A percentile compares a stretch with the other conserved stretches of the same genome.
Evolutionary conservation across 2,888 invertebrate species (phyloP).

Genomic region (Bibio marci): DNA sequence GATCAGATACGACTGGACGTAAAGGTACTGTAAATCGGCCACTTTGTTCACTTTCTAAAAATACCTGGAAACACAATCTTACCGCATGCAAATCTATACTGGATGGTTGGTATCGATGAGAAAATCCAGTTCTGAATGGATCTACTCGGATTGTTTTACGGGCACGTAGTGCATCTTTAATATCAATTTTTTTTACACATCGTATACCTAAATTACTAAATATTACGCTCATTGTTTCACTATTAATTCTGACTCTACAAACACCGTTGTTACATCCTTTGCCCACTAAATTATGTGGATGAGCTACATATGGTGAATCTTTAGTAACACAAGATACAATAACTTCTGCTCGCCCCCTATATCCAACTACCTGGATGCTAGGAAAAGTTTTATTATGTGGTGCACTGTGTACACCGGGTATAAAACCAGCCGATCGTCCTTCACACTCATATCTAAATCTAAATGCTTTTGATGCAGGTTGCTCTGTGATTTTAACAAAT

Average conservation of each 20-base stretch:
- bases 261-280: slow-evolving; percentile 40
- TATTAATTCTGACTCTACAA: slow-evolving; percentile 31
- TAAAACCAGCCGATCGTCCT: slow-evolving; percentile 40
- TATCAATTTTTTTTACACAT: slow-evolving; percentile 42
- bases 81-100: slow-evolving; percentile 39
- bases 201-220: slow-evolving; percentile 43
- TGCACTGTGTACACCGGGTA: slow-evolving; percentile 38
- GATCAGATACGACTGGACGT: slow-evolving; percentile 37
- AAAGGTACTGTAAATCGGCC: slow-evolving; percentile 34
- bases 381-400: slow-evolving; percentile 39
- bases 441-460: slow-evolving; percentile 45
- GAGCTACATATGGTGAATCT: slow-evolving; percentile 34
- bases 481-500: slow-evolving; percentile 34
- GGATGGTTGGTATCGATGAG: slow-evolving; percentile 31
- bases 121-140: slow-evolving; percentile 40
- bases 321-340: slow-evolving; percentile 44
- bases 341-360: slow-evolving; percentile 35
- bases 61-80: slow-evolving; percentile 43
- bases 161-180: slow-evolving; percentile 34
- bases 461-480: slow-evolving; percentile 38
- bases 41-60: slow-evolving; percentile 30
- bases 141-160: slow-evolving; percentile 38
- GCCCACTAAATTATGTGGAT: slow-evolving; percentile 42
- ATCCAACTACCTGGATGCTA: slow-evolving; percentile 36
- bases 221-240: slow-evolving; percentile 26